phyloP scores from a whole-genome alignment of 2,888 invertebrate genomes.

The Cremastobaeus sp. region DNA sequence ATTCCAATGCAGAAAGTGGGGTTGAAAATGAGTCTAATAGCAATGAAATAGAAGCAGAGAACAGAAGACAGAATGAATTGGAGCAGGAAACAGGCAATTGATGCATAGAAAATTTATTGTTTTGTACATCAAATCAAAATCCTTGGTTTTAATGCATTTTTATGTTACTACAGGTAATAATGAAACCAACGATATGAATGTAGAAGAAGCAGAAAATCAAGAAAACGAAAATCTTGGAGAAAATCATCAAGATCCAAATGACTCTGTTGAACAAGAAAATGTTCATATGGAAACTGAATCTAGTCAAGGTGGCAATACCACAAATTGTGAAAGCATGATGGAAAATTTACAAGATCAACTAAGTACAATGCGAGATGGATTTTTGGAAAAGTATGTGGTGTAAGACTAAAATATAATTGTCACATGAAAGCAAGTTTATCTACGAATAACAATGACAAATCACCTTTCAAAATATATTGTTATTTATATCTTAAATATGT shows the following conservation, averaged over 20 bases:
- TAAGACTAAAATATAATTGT: too few species aligned
- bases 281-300: constrained; percentile 74
- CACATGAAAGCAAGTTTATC: too few species aligned
- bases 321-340: constrained; percentile 71
- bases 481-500: constrained; percentile 10
- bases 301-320: constrained; percentile 69
- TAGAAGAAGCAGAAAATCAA: constrained; percentile 26
- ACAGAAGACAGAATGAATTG: constrained; percentile 57
- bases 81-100: constrained; percentile 51
- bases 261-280: constrained; percentile 45
- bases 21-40: constrained; percentile 63
- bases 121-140: too few species aligned
- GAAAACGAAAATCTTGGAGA: constrained; percentile 18
- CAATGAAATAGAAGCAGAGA: constrained; percentile 62
- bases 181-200: constrained; percentile 14
- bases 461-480: constrained; percentile 28
- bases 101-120: too few species aligned
- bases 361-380: constrained; percentile 80
- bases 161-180: constrained; percentile 2
- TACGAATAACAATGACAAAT: constrained; percentile 3
- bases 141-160: too few species aligned
- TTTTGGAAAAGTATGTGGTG: constrained; percentile 79
- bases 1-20: constrained; percentile 63
- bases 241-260: constrained; percentile 9
- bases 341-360: constrained; percentile 77